Evolutionary conservation across 1,140 invertebrate genomes (phyloP).

Genomic region (Trypoxylus dichotomus): DNA sequence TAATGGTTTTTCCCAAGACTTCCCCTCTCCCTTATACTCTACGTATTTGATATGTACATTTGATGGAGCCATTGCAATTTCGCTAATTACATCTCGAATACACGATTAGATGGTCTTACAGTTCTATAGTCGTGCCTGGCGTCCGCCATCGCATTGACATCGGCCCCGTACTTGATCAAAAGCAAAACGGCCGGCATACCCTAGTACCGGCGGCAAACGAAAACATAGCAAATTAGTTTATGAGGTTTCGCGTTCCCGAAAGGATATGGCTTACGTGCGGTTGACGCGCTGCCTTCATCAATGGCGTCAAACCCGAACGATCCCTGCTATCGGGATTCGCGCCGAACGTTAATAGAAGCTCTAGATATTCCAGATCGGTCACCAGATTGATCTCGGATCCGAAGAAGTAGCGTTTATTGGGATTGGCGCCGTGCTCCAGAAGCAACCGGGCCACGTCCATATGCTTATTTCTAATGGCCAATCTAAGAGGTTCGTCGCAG

Average conservation of each 20-base stretch:
- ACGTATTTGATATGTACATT: too few species aligned
- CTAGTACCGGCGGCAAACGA: conserved; percentile 53
- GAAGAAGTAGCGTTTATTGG: conserved; percentile 83
- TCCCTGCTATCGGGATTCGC: conserved; percentile 85
- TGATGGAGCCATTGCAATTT: too few species aligned
- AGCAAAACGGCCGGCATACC: conserved; percentile 76
- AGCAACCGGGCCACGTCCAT: conserved; percentile 71
- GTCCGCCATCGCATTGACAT: conserved; percentile 81
- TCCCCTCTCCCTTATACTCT: too few species aligned
- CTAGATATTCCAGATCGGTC: conserved; percentile 78
- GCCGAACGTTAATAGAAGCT: conserved; percentile 79
- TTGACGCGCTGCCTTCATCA: conserved; percentile 84
- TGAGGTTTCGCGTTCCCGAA: too few species aligned
- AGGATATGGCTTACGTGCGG: conserved; percentile 61
- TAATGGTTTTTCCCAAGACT: too few species aligned
- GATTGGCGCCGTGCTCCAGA: conserved; percentile 72
- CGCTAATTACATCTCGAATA: too few species aligned
- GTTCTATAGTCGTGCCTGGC: conserved; percentile 79
- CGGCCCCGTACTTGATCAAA: conserved; percentile 76
- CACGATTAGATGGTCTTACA: conserved; percentile 46
- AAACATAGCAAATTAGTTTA: too few species aligned
- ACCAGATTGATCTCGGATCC: conserved; percentile 88
- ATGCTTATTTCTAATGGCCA: conserved; percentile 85
- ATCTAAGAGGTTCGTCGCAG: conserved; percentile 78
- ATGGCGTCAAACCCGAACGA: conserved; percentile 78